phyloP scores from a whole-genome alignment of 2,797 vertebrate species.

The Ammospiza maritima region DNA sequence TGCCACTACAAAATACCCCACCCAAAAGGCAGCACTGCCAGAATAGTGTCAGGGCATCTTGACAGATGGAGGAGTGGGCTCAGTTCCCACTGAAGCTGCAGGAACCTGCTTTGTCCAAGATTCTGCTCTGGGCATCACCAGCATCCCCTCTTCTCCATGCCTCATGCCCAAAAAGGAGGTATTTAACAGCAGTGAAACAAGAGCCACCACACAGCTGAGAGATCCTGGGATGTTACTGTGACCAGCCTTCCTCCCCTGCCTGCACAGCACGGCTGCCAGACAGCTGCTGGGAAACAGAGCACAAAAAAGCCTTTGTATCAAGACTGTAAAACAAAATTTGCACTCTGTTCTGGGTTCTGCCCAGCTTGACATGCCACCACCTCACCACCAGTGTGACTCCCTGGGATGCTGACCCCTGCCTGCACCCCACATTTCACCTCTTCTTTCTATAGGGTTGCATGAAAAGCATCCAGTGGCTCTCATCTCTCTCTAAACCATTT shows the following conservation, averaged over 20 bases:
- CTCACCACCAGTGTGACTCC: not conserved
- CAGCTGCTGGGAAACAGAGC: not conserved
- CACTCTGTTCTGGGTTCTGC: not conserved
- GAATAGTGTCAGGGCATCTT: not conserved
- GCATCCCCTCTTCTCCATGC: not conserved
- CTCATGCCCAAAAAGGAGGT: not conserved
- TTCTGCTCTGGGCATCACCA: not conserved
- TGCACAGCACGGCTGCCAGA: not conserved
- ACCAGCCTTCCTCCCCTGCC: not conserved
- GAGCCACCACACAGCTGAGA: not conserved
- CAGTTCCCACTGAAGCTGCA: not conserved
- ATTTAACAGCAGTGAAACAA: not conserved
- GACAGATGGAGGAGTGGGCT: not conserved
- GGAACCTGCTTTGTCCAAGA: not conserved
- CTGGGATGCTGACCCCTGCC: accelerated
- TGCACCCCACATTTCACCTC: not conserved
- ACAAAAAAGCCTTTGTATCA: not conserved
- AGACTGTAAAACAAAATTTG: not conserved
- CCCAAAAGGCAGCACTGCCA: not conserved
- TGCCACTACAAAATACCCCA: not conserved
- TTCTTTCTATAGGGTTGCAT: not conserved
- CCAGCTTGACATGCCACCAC: not conserved
- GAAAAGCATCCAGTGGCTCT: not conserved
- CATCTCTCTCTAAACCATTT: not conserved
- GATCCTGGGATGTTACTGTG: not conserved